Percentiles rank a stretch among this genome's conserved stretches.
phyloP scores from a whole-genome alignment of 1,140 invertebrate genomes.

The Thrips palmi region DNA sequence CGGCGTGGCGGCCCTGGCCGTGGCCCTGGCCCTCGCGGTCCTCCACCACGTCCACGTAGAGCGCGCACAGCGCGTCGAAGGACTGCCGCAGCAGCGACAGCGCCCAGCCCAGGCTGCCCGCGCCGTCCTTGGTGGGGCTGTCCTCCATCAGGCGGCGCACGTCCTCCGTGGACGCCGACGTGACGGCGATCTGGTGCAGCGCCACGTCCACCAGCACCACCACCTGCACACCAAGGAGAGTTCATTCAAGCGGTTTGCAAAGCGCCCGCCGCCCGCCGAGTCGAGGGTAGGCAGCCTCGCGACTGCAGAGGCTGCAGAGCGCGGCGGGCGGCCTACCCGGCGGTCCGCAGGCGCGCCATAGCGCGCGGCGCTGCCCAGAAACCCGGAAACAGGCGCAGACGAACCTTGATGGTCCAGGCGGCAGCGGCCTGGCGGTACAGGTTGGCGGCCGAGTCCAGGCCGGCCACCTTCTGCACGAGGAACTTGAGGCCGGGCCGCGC shows the following conservation, averaged over 20 bases:
- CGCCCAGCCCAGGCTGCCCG: constrained; percentile 16
- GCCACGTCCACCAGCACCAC: constrained; percentile 68
- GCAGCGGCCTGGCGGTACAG: constrained; percentile 83
- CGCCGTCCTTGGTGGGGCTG: constrained; percentile 26
- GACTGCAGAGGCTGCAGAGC: too few species aligned
- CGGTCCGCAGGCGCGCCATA: too few species aligned
- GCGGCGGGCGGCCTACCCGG: too few species aligned
- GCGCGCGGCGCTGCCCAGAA: too few species aligned
- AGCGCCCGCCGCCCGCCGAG: too few species aligned
- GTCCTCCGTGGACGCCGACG: constrained; percentile 36
- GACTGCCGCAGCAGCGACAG: constrained; percentile 22
- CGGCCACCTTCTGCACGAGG: constrained; percentile 79
- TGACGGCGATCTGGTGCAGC: constrained; percentile 39
- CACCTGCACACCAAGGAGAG: too few species aligned
- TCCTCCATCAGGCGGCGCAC: constrained; percentile 43
- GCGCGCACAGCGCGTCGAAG: constrained; percentile 39
- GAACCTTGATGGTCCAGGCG: constrained; percentile 74
- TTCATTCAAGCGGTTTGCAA: too few species aligned
- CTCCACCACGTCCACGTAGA: constrained; percentile 38
- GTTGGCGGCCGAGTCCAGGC: constrained; percentile 73
- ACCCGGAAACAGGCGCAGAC: too few species aligned
- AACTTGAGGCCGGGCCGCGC: constrained; percentile 78
- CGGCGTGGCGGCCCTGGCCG: too few species aligned
- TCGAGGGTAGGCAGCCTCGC: too few species aligned
- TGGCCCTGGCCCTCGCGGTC: constrained; percentile 34